phyloP scores from a whole-genome alignment of 2,797 vertebrate genomes.

The Pangasius mekongensis region DNA sequence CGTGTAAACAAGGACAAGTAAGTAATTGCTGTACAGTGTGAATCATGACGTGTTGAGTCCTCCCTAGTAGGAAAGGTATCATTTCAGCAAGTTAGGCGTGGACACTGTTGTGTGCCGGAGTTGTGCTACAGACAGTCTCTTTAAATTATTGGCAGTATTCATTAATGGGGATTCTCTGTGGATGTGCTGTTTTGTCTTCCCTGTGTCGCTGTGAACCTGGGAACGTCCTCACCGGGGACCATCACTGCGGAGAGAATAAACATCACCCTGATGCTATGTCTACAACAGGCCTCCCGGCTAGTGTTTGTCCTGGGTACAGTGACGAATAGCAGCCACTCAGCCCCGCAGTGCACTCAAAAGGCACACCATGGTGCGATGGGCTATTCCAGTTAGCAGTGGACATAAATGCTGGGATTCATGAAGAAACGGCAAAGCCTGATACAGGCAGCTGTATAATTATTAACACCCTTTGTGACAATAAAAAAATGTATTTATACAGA shows the following conservation, averaged over 20 bases:
- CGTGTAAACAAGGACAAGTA: neutral
- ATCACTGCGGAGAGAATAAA: slow-evolving; percentile 73
- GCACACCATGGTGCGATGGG: slow-evolving; percentile 69
- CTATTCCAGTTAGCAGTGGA: slow-evolving; percentile 27
- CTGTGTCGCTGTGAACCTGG: slow-evolving; percentile 63
- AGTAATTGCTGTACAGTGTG: slow-evolving; percentile 3
- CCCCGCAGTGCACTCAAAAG: slow-evolving; percentile 65
- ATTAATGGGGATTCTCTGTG: neutral
- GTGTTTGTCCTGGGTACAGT: slow-evolving; percentile 68
- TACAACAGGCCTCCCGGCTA: slow-evolving; percentile 66
- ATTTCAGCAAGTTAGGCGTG: neutral
- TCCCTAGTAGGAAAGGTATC: neutral
- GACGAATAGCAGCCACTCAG: slow-evolving; percentile 60
- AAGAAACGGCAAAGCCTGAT: neutral
- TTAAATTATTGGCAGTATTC: neutral
- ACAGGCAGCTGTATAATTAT: neutral
- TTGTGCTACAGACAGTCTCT: neutral
- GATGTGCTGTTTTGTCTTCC: neutral
- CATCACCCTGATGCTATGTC: slow-evolving; percentile 73
- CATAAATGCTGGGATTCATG: neutral
- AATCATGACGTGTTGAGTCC: neutral
- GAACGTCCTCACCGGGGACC: slow-evolving; percentile 71
- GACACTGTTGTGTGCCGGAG: neutral
- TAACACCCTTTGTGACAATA: neutral
- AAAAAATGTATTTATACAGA: neutral